Conservation (phyloP, 2,113 vertebrate genomes). For the Salvator merianae region DNA sequence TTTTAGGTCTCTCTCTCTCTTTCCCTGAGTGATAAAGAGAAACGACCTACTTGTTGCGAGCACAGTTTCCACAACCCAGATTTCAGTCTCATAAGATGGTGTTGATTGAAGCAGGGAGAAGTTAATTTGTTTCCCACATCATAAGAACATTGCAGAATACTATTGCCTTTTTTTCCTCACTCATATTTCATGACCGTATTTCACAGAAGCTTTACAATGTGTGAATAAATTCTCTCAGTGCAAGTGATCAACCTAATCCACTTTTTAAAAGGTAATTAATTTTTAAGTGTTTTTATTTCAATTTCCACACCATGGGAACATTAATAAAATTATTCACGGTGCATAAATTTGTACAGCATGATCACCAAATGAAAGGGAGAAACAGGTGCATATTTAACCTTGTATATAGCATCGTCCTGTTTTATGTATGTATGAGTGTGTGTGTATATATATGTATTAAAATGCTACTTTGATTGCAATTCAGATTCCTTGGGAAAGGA, state of each 20-base stretch:
- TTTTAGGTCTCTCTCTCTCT: fast-evolving
- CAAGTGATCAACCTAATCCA: conserved; percentile 66
- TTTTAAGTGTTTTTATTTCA: conserved; percentile 74
- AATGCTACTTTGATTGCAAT: background rate
- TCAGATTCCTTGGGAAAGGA: background rate
- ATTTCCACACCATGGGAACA: conserved; percentile 74
- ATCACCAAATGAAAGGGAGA: conserved; percentile 69
- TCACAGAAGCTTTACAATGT: conserved; percentile 61
- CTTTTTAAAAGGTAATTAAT: conserved; percentile 73
- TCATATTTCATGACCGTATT: conserved; percentile 57
- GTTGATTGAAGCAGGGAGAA: conserved; percentile 43
- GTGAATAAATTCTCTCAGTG: conserved; percentile 61
- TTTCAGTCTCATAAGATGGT: conserved; percentile 31
- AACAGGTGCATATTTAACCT: conserved; percentile 69
- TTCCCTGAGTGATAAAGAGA: conserved; percentile 20
- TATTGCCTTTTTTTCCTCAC: conserved; percentile 54
- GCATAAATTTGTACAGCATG: conserved; percentile 68
- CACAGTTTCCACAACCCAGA: conserved; percentile 9
- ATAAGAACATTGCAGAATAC: conserved; percentile 25
- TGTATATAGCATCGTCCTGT: conserved; percentile 48
- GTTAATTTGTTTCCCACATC: conserved; percentile 61
- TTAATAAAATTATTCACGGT: conserved; percentile 72
- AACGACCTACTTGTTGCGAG: background rate
- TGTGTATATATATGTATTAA: background rate
- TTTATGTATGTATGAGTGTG: conserved; percentile 11